These are phyloP conservation scores for Salvelinus alpinus DNA, from an alignment of 2,113 vertebrate genomes.

Conservation along the genomic window DNA sequence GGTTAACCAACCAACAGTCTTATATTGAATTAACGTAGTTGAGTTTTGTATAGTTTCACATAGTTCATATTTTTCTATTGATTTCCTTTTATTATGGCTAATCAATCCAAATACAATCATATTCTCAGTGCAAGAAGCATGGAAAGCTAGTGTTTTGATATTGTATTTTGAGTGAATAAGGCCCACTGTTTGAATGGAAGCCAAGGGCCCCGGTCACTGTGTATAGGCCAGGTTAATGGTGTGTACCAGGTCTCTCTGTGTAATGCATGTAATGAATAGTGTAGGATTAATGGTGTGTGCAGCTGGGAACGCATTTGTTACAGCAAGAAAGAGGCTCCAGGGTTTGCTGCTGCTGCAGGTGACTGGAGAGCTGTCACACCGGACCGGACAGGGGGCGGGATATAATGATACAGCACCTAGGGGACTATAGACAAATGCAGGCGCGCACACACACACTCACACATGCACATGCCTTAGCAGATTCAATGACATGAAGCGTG, in stretches of 20 bases:
- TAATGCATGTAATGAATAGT: neutral
- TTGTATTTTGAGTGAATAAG: neutral
- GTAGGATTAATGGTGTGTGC: constrained; percentile 41
- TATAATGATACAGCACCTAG: constrained; percentile 45
- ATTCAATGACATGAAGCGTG: neutral
- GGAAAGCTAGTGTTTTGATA: too few species aligned
- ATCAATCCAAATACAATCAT: neutral
- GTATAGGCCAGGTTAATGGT: too few species aligned
- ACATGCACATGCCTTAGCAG: neutral
- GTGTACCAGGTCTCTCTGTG: neutral
- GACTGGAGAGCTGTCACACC: constrained; percentile 18
- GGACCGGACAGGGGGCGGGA: neutral
- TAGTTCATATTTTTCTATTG: too few species aligned
- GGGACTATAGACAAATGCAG: constrained; percentile 4
- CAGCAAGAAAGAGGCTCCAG: constrained; percentile 13
- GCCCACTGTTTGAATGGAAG: neutral
- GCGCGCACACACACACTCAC: constrained; percentile 8
- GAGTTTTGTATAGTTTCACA: too few species aligned
- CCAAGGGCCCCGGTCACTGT: neutral
- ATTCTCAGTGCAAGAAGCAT: neutral
- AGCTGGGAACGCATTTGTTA: constrained; percentile 47
- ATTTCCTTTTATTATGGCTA: neutral
- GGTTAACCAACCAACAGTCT: too few species aligned
- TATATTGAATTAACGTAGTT: too few species aligned
- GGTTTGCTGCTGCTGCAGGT: constrained; percentile 28